These are phyloP conservation scores for Athalia cordata DNA, from an alignment of 2,888 invertebrate genomes.

Conservation along the genomic window DNA sequence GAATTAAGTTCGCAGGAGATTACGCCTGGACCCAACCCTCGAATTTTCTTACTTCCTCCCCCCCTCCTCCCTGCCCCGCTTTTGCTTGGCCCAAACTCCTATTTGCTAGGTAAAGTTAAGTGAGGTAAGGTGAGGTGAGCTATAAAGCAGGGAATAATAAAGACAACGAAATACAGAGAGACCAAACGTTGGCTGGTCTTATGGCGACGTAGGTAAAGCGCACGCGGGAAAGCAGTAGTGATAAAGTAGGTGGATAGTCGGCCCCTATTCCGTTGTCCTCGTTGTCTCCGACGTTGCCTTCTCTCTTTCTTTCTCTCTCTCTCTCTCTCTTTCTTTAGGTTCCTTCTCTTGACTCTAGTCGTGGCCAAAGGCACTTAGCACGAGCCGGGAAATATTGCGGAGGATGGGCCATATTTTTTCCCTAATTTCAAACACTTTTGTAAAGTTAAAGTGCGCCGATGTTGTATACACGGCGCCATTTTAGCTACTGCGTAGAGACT, in stretches of 20 bases:
- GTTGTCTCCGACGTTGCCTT: slow-evolving; percentile 23
- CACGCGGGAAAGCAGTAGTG: slow-evolving; percentile 16
- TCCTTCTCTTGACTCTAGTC: not conserved
- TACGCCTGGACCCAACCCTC: not conserved
- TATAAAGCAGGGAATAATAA: slow-evolving; percentile 31
- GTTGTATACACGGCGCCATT: not conserved
- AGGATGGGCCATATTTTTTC: slow-evolving; percentile 14
- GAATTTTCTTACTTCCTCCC: not conserved
- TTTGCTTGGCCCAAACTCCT: not conserved
- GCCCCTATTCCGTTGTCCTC: slow-evolving; percentile 18
- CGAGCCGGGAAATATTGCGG: slow-evolving; percentile 24
- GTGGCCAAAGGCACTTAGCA: slow-evolving; percentile 24
- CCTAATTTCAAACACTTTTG: slow-evolving; percentile 34
- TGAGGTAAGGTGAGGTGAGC: not conserved
- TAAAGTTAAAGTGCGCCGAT: slow-evolving; percentile 13
- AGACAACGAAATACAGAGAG: slow-evolving; percentile 34
- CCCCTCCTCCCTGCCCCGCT: too few relatives aligned
- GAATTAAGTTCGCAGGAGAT: slow-evolving; percentile 41
- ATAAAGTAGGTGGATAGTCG: slow-evolving; percentile 34
- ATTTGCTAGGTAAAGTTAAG: slow-evolving; percentile 11
- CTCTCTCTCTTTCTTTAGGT: not conserved
- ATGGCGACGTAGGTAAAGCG: slow-evolving; percentile 26
- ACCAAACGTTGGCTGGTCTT: slow-evolving; percentile 27
- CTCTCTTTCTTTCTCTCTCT: not conserved
- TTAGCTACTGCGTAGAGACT: not conserved